Percentiles rank a stretch among this genome's conserved stretches.
phyloP scores from a whole-genome alignment of 37 sponge, comb jelly and placozoan species.

The Mnemiopsis leidyi region DNA sequence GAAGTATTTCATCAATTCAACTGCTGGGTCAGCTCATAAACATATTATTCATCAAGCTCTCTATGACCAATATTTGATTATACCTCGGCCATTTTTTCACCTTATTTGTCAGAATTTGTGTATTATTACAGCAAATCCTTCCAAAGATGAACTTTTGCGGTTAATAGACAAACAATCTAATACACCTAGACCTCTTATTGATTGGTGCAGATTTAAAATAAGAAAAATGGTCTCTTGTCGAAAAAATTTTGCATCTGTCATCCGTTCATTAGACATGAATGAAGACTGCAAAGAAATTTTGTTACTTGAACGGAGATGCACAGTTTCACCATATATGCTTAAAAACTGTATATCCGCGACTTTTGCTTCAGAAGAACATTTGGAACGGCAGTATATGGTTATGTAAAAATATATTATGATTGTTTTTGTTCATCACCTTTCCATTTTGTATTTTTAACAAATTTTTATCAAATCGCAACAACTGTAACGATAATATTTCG shows the following conservation, averaged over 20 bases:
- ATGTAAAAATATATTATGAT: conserved; percentile 5
- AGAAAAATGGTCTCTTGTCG: not conserved
- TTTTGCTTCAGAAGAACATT: not conserved
- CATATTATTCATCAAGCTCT: conserved; percentile 40
- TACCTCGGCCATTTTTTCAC: not conserved
- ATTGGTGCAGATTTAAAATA: conserved; percentile 29
- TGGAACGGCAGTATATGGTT: not conserved
- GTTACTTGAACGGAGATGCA: not conserved
- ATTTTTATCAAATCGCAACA: not conserved
- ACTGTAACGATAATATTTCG: not conserved
- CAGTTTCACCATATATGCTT: not conserved
- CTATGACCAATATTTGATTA: not conserved
- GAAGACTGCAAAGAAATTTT: conserved; percentile 3
- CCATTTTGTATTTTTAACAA: not conserved
- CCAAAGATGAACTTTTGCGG: not conserved
- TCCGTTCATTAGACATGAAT: not conserved
- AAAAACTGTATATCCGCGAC: not conserved
- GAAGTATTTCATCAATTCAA: not conserved
- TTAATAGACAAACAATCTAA: not conserved
- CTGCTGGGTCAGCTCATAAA: conserved; percentile 23
- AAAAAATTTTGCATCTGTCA: not conserved
- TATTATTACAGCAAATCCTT: not conserved
- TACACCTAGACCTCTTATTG: conserved; percentile 19
- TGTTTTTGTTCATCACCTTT: not conserved
- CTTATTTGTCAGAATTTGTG: not conserved